A percentile compares a stretch with the other conserved stretches of the same genome.
These are phyloP conservation scores for Andrena marginata DNA, from an alignment of 2,888 invertebrate species.

Conservation along the genomic window DNA sequence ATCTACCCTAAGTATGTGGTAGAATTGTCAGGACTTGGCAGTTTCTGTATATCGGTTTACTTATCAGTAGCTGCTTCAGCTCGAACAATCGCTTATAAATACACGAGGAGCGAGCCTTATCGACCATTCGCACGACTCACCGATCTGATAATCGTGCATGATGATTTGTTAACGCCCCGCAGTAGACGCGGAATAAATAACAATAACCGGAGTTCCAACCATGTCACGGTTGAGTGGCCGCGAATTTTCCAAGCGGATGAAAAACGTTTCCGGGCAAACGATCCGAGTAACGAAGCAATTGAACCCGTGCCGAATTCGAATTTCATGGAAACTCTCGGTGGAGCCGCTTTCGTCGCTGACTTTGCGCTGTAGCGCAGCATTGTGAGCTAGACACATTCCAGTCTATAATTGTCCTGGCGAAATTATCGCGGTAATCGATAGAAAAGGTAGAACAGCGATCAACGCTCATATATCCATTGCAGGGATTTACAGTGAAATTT, in stretches of 20 bases:
- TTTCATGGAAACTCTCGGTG: constrained; percentile 16
- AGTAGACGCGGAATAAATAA: neutral
- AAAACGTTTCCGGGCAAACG: constrained; percentile 16
- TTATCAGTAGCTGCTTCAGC: neutral
- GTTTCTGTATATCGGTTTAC: neutral
- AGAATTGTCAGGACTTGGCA: neutral
- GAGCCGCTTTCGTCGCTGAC: neutral
- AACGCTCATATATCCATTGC: too few relatives aligned
- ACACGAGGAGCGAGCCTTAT: neutral
- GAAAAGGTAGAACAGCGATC: neutral
- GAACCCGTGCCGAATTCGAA: constrained; percentile 20
- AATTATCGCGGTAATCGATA: neutral
- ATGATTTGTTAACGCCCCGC: neutral
- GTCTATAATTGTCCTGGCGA: neutral
- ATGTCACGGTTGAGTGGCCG: neutral
- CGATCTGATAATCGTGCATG: neutral
- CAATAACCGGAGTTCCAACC: neutral
- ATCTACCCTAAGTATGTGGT: too few relatives aligned
- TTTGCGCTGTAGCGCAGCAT: neutral
- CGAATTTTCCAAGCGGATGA: neutral
- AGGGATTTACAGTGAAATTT: too few relatives aligned
- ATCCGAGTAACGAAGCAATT: constrained; percentile 9
- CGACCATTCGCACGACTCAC: neutral
- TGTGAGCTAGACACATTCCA: neutral
- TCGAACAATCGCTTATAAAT: neutral